Evolutionary conservation across 2,888 invertebrate species (phyloP).

Genomic region (Eudasyphora cyanicolor): DNA sequence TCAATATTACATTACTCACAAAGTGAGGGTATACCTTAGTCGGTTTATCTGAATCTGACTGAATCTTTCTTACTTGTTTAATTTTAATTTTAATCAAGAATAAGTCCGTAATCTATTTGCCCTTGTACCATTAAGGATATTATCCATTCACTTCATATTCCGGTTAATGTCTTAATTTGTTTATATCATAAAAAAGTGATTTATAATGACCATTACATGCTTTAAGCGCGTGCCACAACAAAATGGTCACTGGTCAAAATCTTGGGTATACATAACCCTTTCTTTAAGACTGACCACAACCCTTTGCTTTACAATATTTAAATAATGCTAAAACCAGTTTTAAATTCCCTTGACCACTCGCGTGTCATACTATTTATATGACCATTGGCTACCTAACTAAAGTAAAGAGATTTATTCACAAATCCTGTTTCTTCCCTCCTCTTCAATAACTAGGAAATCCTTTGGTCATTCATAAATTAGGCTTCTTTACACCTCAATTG

Average conservation of each 20-base stretch:
- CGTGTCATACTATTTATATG: background rate
- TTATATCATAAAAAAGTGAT: too few species aligned
- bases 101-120: too few species aligned
- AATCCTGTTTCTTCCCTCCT: background rate
- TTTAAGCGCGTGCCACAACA: background rate
- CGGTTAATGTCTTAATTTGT: too few species aligned
- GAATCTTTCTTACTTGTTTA: too few species aligned
- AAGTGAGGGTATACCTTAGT: too few species aligned
- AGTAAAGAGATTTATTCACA: background rate
- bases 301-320: background rate
- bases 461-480: background rate
- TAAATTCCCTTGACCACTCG: background rate
- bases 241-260: background rate
- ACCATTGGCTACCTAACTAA: slow-evolving; percentile 4
- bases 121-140: too few species aligned
- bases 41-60: too few species aligned
- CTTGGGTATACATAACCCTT: background rate
- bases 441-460: background rate
- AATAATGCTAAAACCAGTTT: background rate
- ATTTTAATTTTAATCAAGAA: too few species aligned
- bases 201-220: too few species aligned
- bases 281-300: background rate
- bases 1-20: too few species aligned
- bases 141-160: too few species aligned
- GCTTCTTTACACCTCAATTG: background rate